Evolutionary conservation across 2,797 vertebrate genomes (phyloP).

Genomic region (Netta rufina): DNA sequence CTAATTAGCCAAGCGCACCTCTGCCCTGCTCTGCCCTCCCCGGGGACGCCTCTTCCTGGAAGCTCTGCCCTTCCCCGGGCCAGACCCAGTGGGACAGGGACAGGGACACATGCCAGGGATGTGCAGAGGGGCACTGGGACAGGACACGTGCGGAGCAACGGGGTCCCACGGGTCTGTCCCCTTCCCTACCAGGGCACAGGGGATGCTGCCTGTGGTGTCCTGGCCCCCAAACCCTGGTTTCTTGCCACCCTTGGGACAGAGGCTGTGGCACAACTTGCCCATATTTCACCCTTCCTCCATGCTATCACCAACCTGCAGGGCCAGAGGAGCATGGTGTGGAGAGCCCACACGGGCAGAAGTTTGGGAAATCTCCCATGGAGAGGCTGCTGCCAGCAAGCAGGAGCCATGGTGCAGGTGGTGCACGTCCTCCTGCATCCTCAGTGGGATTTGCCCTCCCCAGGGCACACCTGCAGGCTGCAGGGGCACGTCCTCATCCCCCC

Average conservation of each 20-base stretch:
- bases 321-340: fast-evolving
- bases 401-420: fast-evolving
- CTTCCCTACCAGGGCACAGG: background rate
- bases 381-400: background rate
- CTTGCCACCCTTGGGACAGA: background rate
- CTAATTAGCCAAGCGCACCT: conserved; percentile 25
- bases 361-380: background rate
- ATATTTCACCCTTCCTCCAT: background rate
- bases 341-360: background rate
- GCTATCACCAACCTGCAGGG: background rate
- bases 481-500: background rate
- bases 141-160: background rate
- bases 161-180: fast-evolving
- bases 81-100: background rate
- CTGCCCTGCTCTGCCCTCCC: background rate
- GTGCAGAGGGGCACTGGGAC: background rate
- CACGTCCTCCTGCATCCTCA: background rate
- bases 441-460: background rate
- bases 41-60: background rate
- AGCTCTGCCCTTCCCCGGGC: background rate
- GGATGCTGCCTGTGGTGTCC: fast-evolving
- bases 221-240: background rate
- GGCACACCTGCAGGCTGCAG: background rate
- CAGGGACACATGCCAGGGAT: fast-evolving
- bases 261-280: background rate